Evolutionary conservation across 2,888 invertebrate genomes (phyloP).

Genomic region (Priocnemis perturbator): DNA sequence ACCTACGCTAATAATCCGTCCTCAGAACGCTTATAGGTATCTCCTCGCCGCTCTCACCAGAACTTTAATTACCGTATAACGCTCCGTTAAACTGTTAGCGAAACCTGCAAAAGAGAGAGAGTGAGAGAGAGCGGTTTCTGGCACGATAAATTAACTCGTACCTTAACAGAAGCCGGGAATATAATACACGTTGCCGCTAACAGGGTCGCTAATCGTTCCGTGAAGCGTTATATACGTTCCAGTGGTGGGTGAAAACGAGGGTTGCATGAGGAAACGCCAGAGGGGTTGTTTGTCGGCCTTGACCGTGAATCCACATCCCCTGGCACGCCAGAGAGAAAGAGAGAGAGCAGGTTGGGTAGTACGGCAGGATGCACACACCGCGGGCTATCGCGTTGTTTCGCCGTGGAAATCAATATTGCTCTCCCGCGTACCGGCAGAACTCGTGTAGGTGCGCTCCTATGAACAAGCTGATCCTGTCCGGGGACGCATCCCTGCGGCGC

Average conservation of each 20-base stretch:
- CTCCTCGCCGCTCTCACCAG: not conserved
- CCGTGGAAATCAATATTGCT: constrained; percentile 50
- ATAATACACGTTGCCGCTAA: too few species aligned
- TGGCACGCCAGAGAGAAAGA: constrained; percentile 3
- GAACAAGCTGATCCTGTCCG: constrained; percentile 6
- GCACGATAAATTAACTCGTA: too few species aligned
- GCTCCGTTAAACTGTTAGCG: too few species aligned
- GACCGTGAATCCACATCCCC: constrained; percentile 61
- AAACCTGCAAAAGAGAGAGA: too few species aligned
- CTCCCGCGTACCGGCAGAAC: constrained; percentile 29
- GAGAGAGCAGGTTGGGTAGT: constrained; percentile 27
- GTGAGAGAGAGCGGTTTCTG: too few species aligned
- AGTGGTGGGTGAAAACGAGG: constrained; percentile 44
- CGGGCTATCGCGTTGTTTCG: constrained; percentile 40
- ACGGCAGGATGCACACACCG: constrained; percentile 55
- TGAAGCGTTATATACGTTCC: constrained; percentile 42
- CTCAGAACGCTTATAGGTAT: not conserved
- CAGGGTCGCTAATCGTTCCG: constrained; percentile 37
- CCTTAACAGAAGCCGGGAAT: too few species aligned
- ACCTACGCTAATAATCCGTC: not conserved
- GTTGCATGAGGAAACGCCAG: constrained; percentile 38
- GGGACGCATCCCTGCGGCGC: constrained; percentile 11
- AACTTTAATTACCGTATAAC: too few species aligned
- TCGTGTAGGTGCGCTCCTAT: constrained; percentile 29
- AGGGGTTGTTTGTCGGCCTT: constrained; percentile 61